Base-by-base conservation (phyloP, 2,888 invertebrate species). In the Hemaris fuciformis region DNA sequence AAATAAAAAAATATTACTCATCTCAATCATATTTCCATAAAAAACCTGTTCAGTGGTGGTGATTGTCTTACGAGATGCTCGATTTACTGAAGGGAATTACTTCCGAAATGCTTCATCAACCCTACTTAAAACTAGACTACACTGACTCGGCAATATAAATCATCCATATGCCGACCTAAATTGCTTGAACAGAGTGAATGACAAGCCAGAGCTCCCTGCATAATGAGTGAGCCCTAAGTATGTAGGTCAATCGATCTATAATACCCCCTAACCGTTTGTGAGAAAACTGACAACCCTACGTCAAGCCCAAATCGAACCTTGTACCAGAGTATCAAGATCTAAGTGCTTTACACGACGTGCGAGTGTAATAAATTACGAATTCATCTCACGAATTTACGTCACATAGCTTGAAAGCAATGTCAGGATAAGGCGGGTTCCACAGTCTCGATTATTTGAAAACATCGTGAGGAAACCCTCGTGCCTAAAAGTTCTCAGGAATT, bases 331-430 rank as follows among this genome's bases (percentile, higher is more conserved):
- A 41, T 57, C 41, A 57, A 57, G 57, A 41, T 57, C 57, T 57
- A 57, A 38, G 34, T 57, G 34, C 57, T 41, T 57, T 34, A 57
- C 57, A 57, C 20, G 57, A 23, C n/a, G 57, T 34, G 41, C 22
- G 41, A 41, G 57, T 41, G 57, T 41, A 23, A 34, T 23, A 41
- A 38, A 57, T 57, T 57, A 57, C 57, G 41, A 38, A 57, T 57
- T 57, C 57, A 57, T 57, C 57, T 34, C 57, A 57, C 57, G 57
- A 57, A 57, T 57, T 57, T 57, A 23, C 57, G 38, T n/a, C 34
- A 57, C 57, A 41, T 38, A 57, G 38, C 22, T 41, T 15, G 38
- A 34, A n/a, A 38, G 57, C 38, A 23, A 57, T 57, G 38, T 20
- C 57, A 41, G 23, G 7, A 7, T 22, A 23, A 57, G 57, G 57